These are phyloP conservation scores for Himalopsyche japonica DNA, from an alignment of 2,888 invertebrate species.

Conservation along the genomic window DNA sequence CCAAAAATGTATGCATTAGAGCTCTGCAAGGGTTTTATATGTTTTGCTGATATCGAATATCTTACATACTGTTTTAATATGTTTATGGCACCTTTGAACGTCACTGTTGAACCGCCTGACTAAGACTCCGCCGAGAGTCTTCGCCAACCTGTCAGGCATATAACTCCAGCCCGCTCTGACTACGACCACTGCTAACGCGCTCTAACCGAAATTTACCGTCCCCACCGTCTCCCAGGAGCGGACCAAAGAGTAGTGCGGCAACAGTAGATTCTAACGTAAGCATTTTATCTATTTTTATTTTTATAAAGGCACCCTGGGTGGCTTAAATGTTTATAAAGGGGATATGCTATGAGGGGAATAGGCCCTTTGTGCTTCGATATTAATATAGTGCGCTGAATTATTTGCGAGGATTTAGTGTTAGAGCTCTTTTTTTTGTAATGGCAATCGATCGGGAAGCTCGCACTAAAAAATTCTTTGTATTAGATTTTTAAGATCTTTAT, in stretches of 20 bases:
- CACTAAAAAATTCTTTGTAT: background rate
- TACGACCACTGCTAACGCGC: background rate
- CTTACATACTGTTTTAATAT: background rate
- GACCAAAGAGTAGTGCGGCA: background rate
- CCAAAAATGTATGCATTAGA: too few relatives aligned
- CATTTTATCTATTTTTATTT: constrained; percentile 40
- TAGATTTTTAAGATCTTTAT: background rate
- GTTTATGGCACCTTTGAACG: background rate
- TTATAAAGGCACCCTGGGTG: constrained; percentile 29
- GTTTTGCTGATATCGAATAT: background rate
- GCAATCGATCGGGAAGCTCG: background rate
- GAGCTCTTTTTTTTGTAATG: constrained; percentile 12
- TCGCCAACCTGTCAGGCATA: background rate
- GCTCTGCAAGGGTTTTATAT: too few relatives aligned
- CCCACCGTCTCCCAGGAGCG: constrained; percentile 12
- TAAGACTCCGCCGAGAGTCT: constrained; percentile 10
- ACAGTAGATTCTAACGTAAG: constrained; percentile 22
- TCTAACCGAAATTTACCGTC: constrained; percentile 23
- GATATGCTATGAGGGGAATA: constrained; percentile 15
- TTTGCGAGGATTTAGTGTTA: constrained; percentile 32
- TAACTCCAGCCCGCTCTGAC: constrained; percentile 1
- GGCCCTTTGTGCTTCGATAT: constrained; percentile 34
- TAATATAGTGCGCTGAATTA: constrained; percentile 39
- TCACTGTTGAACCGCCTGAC: background rate
- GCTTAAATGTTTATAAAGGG: constrained; percentile 39